Base-by-base conservation (phyloP, 1,140 invertebrate species). In the Sminthurinus signatus region DNA sequence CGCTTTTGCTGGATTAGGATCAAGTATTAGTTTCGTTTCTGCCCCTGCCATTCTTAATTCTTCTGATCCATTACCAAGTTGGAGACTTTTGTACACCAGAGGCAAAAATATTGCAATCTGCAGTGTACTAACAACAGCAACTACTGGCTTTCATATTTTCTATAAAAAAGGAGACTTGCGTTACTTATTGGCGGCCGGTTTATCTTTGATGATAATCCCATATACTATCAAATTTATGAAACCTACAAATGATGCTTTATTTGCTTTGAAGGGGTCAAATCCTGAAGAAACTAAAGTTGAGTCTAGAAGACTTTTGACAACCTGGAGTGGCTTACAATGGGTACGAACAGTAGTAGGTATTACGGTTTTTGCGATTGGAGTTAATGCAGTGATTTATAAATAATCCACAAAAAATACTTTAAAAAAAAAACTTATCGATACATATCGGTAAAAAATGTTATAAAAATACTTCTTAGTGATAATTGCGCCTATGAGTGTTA, bases 161-260 rank as follows among this genome's bases (percentile, higher is more conserved):
- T 43, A 1, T 17, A 44, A 42, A 14, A 59, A 52, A 23, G 31
- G 25, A 25, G 57, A 65, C 46, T 21, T 36, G 2, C 31, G 43
- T 2, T n/a, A 32, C 12, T 29, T 65, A 15, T 1, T 46, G 0
- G 3, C 5, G 1, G 28, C 63, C 14, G 36, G 28, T 39, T 1
- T 59, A 0, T 23, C 15, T 23, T 43, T 60, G 15, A 0, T 36
- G 0, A 25, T 65, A 17, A 25, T 44, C 1, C 48, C 57, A 0
- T 65, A 60, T 25, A 65, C 63, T 1, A 15, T 60, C 0, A 32
- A 51, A 23, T 54, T 65, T 19, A 65, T 65, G 63, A 59, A 44
- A 19, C 39, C 46, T 17, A 65, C 57, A 2, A 65, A 65, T 32
- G 36, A 60, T 15, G 27, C 29, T 15, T 27, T 65, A 15, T 54